Evolutionary conservation across 2,888 invertebrate species (phyloP).

Genomic region (Erebia epiphron): DNA sequence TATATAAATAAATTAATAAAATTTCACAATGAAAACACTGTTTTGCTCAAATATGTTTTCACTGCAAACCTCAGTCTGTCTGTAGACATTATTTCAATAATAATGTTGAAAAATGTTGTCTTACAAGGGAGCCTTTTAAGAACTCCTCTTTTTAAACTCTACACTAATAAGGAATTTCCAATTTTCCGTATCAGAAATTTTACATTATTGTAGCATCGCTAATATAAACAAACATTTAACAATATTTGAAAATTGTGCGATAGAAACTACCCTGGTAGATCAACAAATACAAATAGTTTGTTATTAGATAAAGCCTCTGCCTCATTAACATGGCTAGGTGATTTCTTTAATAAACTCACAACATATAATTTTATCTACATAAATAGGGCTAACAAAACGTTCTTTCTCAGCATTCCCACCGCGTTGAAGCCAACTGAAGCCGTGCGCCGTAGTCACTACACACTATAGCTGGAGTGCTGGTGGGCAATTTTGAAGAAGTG

Average conservation of each 20-base stretch:
- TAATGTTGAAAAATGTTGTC: background rate
- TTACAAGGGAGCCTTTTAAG: background rate
- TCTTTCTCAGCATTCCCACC: slow-evolving; percentile 65
- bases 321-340: slow-evolving; percentile 37
- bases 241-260: slow-evolving; percentile 18
- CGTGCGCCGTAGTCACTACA: slow-evolving; percentile 77
- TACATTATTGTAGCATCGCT: slow-evolving; percentile 6
- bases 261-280: slow-evolving; percentile 9
- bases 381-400: slow-evolving; percentile 29
- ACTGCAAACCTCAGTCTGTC: background rate
- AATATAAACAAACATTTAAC: slow-evolving; percentile 18
- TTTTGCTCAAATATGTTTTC: background rate
- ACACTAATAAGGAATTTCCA: slow-evolving; percentile 5
- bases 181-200: slow-evolving; percentile 1
- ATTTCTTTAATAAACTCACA: slow-evolving; percentile 40
- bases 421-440: slow-evolving; percentile 76
- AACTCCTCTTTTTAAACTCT: background rate
- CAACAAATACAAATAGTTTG: slow-evolving; percentile 5
- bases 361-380: slow-evolving; percentile 41
- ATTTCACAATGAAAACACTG: background rate
- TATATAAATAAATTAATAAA: background rate
- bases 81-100: background rate
- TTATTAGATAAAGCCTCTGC: slow-evolving; percentile 8
- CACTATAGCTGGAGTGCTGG: slow-evolving; percentile 16
- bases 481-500: background rate